Base-by-base conservation (phyloP, 2,113 vertebrate species). In the Spea bombifrons region DNA sequence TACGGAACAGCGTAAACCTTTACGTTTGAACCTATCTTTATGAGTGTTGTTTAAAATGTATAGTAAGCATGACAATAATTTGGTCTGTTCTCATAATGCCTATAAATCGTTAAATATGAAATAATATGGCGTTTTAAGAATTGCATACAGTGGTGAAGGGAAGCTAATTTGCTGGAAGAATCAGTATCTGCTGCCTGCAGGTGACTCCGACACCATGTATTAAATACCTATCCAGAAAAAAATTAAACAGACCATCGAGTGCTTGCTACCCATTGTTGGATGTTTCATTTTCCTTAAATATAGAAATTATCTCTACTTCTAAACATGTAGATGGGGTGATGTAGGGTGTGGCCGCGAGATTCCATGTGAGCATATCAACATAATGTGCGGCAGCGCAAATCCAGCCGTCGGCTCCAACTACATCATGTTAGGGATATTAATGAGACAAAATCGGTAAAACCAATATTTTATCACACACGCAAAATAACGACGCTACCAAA, bases 281-380 rank as follows among this genome's bases (percentile, higher is more conserved):
- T 87, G 82, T 87, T 85, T 83, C 81, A 85, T 85, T 73, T 77
- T 83, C 85, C 91, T 91, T 91, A 90, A 91, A 90, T 88, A 83
- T 10, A 63, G 30, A 30, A 30, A 30, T 30, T 30, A 30, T 30
- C 30, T 30, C 30, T 2, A 30, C 30, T 30, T 30, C 30, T 30
- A 30, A 30, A 30, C 30, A 30, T 30, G 30, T 2, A 30, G 30
- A 30, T 30, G 30, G 30, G 30, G 30, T 30, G 30, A 30, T 30
- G 30, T 2, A 30, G 30, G 30, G 30, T 30, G 30, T 30, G 30
- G 30, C 30, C 30, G 30, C 30, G 30, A 30, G 30, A 30, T 30
- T 30, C 30, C 30, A 30, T 30, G 30, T 30, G 30, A 30, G 30
- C 30, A 30, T 30, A 30, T 1, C 1, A 30, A 2, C 30, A 30